These are phyloP conservation scores for Xylocampa areola DNA, from an alignment of 2,888 invertebrate genomes.

Conservation along the genomic window DNA sequence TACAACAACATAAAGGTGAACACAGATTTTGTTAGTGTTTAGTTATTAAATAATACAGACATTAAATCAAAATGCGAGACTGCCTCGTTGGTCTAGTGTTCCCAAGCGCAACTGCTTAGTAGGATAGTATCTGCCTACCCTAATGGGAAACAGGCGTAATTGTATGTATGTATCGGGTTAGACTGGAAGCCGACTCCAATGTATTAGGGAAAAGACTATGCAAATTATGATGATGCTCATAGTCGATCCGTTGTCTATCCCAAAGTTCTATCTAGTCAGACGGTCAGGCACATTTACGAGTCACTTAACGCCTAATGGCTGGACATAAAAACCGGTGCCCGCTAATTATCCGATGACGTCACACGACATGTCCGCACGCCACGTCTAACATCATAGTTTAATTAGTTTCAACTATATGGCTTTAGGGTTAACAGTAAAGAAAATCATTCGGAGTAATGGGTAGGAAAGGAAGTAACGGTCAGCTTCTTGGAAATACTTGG, in stretches of 20 bases:
- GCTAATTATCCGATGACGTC: constrained; percentile 53
- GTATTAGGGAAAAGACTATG: too few relatives aligned
- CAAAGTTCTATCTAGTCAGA: constrained; percentile 33
- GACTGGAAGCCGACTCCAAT: too few relatives aligned
- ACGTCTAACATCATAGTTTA: constrained; percentile 45
- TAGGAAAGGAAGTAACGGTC: too few relatives aligned
- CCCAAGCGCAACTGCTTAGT: too few relatives aligned
- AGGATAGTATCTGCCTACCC: too few relatives aligned
- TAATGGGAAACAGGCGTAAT: too few relatives aligned
- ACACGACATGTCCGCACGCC: constrained; percentile 48
- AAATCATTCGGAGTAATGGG: constrained; percentile 16
- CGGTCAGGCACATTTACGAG: constrained; percentile 44
- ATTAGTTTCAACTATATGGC: constrained; percentile 43
- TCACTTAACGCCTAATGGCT: constrained; percentile 56
- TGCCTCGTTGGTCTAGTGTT: too few relatives aligned
- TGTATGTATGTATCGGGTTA: too few relatives aligned
- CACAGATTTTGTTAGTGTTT: constrained; percentile 9
- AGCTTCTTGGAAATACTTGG: too few relatives aligned
- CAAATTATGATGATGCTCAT: not conserved
- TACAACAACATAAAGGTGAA: not conserved
- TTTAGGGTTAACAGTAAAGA: constrained; percentile 7
- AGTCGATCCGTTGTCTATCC: constrained; percentile 1
- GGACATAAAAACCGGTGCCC: constrained; percentile 57
- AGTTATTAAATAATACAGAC: too few relatives aligned
- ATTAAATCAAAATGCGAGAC: too few relatives aligned